Percentiles rank a stretch among this genome's conserved stretches.
Evolutionary conservation across 2,888 invertebrate species (phyloP).

Genomic region (Ormyrus labotus): DNA sequence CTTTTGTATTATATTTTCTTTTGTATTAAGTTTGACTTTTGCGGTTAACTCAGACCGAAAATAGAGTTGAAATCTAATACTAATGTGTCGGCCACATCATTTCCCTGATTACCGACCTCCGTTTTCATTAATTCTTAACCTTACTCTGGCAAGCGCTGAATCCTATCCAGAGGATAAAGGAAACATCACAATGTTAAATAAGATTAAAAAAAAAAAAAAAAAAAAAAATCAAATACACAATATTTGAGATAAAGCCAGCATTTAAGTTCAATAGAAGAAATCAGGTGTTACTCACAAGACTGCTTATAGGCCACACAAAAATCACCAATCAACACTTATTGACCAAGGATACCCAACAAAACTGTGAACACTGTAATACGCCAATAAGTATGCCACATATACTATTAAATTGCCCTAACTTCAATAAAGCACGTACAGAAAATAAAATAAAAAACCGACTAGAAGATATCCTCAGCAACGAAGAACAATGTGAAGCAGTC

Average conservation of each 20-base stretch:
- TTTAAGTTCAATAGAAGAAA: background rate
- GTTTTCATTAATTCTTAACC: no score
- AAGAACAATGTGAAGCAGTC: background rate
- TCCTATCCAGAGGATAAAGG: no score
- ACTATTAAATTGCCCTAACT: background rate
- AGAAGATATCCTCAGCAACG: background rate
- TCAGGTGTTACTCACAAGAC: no score
- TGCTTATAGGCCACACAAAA: no score
- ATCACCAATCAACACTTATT: background rate
- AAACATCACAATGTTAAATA: no score
- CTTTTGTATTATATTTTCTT: no score
- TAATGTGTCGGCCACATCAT: no score
- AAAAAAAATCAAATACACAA: background rate
- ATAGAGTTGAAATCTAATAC: no score
- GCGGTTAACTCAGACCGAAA: no score
- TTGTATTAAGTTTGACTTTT: no score
- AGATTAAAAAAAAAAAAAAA: background rate
- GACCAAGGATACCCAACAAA: background rate
- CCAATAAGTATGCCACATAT: background rate
- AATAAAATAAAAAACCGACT: background rate
- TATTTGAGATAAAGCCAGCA: background rate
- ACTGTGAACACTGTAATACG: background rate
- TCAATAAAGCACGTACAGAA: background rate
- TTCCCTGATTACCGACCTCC: no score
- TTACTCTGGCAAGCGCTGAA: no score